These are phyloP conservation scores for Poicephalus meyeri DNA, from an alignment of 2,113 vertebrate genomes.

Conservation along the genomic window DNA sequence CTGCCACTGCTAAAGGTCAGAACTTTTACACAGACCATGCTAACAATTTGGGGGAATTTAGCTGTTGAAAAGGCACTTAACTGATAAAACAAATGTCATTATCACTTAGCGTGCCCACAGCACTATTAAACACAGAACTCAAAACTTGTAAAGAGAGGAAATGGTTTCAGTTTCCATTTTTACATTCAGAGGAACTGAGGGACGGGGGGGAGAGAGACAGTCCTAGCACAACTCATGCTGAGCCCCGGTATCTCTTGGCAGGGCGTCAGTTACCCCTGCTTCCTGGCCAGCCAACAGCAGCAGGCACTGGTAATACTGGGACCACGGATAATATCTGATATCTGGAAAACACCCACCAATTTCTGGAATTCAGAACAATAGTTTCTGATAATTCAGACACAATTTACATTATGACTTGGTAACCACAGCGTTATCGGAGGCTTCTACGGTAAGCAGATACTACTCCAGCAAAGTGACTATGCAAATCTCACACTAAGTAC, in stretches of 20 bases:
- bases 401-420: neutral
- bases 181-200: neutral
- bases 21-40: neutral
- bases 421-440: neutral
- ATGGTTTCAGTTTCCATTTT: neutral
- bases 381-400: neutral
- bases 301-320: neutral
- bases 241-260: neutral
- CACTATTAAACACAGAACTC: neutral
- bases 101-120: neutral
- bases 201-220: neutral
- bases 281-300: neutral
- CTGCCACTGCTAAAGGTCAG: neutral
- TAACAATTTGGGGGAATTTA: neutral
- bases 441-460: neutral
- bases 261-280: rapidly evolving
- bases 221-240: neutral
- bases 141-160: neutral
- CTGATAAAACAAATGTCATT: neutral
- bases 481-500: neutral
- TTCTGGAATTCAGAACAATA: neutral
- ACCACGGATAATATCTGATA: neutral
- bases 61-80: neutral
- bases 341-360: neutral
- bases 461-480: neutral